These are phyloP conservation scores for Callithrix jacchus DNA, from an alignment of 2,113 vertebrate species.

Conservation along the genomic window DNA sequence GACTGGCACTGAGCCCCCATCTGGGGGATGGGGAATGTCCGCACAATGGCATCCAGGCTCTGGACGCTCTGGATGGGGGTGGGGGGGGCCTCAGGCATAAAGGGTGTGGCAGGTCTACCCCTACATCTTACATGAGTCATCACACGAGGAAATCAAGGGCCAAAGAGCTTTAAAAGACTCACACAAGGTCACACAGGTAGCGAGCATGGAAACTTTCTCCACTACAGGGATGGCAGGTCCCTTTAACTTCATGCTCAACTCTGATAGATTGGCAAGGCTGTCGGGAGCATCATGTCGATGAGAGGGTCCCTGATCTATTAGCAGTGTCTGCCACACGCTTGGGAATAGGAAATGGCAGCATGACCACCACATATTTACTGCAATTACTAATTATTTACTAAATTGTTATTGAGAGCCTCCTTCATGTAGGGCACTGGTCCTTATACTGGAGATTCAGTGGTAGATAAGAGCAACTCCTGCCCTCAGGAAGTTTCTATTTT, in stretches of 20 bases:
- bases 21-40: background rate
- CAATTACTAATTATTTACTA: background rate
- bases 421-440: background rate
- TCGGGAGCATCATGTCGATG: background rate
- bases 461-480: background rate
- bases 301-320: background rate
- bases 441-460: background rate
- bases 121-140: background rate
- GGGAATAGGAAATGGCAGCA: background rate
- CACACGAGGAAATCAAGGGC: background rate
- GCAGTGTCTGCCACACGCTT: background rate
- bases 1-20: background rate
- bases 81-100: too few species aligned
- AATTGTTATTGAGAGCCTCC: background rate
- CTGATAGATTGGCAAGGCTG: background rate
- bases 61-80: too few species aligned
- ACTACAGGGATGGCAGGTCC: background rate
- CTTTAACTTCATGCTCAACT: background rate
- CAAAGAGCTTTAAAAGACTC: background rate
- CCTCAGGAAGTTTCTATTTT: background rate
- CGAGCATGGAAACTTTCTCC: background rate
- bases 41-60: background rate
- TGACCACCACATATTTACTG: too few species aligned
- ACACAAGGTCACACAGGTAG: background rate
- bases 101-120: background rate